phyloP scores from a whole-genome alignment of 1,140 invertebrate genomes.

The Cydia amplana region DNA sequence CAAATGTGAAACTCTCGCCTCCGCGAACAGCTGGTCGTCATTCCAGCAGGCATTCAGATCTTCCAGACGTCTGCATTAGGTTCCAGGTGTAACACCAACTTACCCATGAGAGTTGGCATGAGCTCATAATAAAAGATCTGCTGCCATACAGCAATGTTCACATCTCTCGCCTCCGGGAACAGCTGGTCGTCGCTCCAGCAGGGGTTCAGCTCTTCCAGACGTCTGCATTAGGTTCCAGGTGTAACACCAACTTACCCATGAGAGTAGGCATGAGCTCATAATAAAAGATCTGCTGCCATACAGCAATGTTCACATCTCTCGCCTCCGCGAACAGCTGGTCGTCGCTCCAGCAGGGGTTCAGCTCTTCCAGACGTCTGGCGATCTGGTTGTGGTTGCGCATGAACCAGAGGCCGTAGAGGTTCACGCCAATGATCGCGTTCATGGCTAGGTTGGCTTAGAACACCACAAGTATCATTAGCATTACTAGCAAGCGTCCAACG shows the following conservation, averaged over 20 bases:
- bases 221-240: neutral
- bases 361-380: conserved; percentile 74
- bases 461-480: too few species aligned
- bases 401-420: conserved; percentile 40
- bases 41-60: too few species aligned
- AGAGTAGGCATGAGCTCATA: conserved; percentile 82
- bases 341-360: conserved; percentile 84
- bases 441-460: conserved; percentile 28
- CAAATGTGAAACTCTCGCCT: too few species aligned
- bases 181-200: conserved; percentile 45
- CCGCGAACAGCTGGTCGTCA: too few species aligned
- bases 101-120: conserved; percentile 81
- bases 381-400: conserved; percentile 82
- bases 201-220: neutral
- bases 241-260: conserved; percentile 62
- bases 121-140: conserved; percentile 83
- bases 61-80: neutral
- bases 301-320: conserved; percentile 80
- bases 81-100: conserved; percentile 29
- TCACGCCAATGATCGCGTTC: conserved; percentile 40
- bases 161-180: conserved; percentile 83
- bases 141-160: conserved; percentile 80
- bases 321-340: conserved; percentile 83
- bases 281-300: conserved; percentile 82
- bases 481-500: too few species aligned